Evolutionary conservation across 2,113 vertebrate genomes (phyloP).

Genomic region (Galemys pyrenaicus): DNA sequence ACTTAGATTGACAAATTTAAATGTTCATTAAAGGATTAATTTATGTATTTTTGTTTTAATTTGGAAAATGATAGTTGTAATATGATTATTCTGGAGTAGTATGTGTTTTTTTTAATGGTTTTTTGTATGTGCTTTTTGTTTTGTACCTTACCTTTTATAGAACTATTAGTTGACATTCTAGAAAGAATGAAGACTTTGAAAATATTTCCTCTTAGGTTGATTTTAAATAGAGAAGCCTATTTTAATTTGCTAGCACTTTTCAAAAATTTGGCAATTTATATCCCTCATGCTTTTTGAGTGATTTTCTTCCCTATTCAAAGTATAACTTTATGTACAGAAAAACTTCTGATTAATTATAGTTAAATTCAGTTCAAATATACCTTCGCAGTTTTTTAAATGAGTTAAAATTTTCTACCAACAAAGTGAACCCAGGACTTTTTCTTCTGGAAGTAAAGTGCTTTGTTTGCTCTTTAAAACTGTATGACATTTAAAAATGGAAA

Average conservation of each 20-base stretch:
- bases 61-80: slow-evolving; percentile 19
- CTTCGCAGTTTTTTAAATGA: slow-evolving; percentile 3
- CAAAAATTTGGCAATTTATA: not conserved
- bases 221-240: not conserved
- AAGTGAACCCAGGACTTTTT: not conserved
- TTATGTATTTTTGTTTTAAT: slow-evolving; percentile 20
- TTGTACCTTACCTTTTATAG: slow-evolving; percentile 20
- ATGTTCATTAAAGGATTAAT: not conserved
- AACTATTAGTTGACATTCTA: not conserved
- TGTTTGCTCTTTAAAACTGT: not conserved
- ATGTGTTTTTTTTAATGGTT: not conserved
- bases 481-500: not conserved
- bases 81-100: not conserved
- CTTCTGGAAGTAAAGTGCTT: slow-evolving; percentile 9
- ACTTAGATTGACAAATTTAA: slow-evolving; percentile 26
- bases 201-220: not conserved
- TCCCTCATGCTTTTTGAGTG: not conserved
- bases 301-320: slow-evolving; percentile 15
- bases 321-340: not conserved
- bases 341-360: not conserved
- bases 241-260: slow-evolving; percentile 14
- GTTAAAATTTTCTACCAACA: slow-evolving; percentile 16
- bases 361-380: slow-evolving; percentile 18
- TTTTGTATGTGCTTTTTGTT: not conserved
- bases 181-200: slow-evolving; percentile 39